Conservation (phyloP, 2,113 vertebrate genomes). For the Oceanites oceanicus region DNA sequence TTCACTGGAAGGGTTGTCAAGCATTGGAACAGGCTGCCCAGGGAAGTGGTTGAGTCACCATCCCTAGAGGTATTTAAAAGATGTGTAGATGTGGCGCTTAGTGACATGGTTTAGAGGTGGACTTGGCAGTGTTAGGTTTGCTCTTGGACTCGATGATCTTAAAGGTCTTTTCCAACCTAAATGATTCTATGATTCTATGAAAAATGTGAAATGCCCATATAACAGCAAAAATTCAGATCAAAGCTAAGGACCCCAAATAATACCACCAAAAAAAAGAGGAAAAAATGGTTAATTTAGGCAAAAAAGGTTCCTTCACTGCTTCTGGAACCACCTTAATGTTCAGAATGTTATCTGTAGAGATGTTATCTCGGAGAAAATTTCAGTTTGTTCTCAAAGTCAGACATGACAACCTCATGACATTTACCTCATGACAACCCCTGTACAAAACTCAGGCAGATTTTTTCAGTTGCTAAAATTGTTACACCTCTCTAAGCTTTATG, state of each 20-base stretch:
- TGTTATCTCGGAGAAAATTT: neutral
- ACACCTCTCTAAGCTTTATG: neutral
- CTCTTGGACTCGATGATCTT: too few relatives aligned
- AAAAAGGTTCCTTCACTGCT: neutral
- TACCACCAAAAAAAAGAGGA: neutral
- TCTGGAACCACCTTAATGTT: neutral
- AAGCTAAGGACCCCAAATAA: neutral
- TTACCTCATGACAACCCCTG: neutral
- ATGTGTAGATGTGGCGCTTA: too few relatives aligned
- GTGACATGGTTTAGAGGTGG: too few relatives aligned
- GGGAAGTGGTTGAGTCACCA: too few relatives aligned
- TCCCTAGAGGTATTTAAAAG: too few relatives aligned
- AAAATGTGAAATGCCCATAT: neutral
- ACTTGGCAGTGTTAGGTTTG: too few relatives aligned
- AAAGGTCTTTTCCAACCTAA: too few relatives aligned
- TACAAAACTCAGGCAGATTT: neutral
- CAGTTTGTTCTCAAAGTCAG: neutral
- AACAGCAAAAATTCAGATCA: neutral
- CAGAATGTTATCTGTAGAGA: neutral
- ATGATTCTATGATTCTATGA: neutral
- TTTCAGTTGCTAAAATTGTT: neutral
- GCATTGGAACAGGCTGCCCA: too few relatives aligned
- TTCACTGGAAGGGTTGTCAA: too few relatives aligned
- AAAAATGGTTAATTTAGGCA: neutral
- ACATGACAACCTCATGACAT: too few relatives aligned